Base-by-base conservation (phyloP, 30 jellyfish, hydroid and myxozoan genomes). In the Rhopilema esculentum region DNA sequence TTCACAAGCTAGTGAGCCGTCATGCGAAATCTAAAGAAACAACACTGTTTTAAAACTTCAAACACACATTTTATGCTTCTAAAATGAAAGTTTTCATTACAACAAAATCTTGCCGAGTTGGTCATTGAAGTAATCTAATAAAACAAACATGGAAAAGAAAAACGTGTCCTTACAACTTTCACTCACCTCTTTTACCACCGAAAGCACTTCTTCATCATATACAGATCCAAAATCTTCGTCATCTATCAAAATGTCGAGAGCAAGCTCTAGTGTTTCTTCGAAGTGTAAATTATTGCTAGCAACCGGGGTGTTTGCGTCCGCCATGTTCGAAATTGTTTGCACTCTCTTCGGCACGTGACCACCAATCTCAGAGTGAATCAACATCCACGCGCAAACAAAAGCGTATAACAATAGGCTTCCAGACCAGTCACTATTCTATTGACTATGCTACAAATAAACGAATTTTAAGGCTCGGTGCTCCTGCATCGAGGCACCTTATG, bases 301-400 rank as follows among this genome's bases (percentile, higher is more conserved):
- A 18, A 72, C 83, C 29, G 83, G 73, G 0, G 83, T 28, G 72
- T 72, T 40, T 72, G 22, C 29, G 0, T 72, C 68, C 83, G 29
- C 29, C 83, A n/a, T n/a, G n/a, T n/a, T 72, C 29, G 83, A 72
- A 72, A 72, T 72, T 72, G 25, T 72, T 21, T 72, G 83, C 83
- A 72, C 83, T 72, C 24, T 21, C 83, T 72, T 72, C 25, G 70
- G 65, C 69, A 72, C 68, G 83, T 66, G 77, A 66, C 77, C 77
- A 15, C 29, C 0, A 29, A 24, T 21, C 24, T 29, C 16, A 20
- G 68, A 72, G 83, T 72, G 73, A 72, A 72, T 72, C 68, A 72
- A 72, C 83, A 72, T 72, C 27, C 20, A 27, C 70, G 83, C 83
- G 68, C 83, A 26, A 72, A 28, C 83, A 72, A 72, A 21, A 72